Percentiles rank a stretch among this genome's conserved stretches.
phyloP scores from a whole-genome alignment of 2,888 invertebrate species.

The Chrysolina americana region DNA sequence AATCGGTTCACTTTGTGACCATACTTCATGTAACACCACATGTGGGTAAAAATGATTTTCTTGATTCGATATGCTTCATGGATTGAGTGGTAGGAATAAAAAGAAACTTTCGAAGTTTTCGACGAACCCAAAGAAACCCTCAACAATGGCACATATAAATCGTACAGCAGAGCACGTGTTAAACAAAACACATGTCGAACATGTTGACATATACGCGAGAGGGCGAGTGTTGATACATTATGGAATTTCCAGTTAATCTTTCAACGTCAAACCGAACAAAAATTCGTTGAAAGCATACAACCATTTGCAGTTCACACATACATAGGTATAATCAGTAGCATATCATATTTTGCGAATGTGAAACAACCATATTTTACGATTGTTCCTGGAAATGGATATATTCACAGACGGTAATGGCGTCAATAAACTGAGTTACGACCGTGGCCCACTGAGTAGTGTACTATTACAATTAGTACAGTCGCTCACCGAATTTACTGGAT shows the following conservation, averaged over 20 bases:
- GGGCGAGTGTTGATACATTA: background rate
- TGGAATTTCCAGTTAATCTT: slow-evolving; percentile 13
- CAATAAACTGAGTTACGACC: slow-evolving; percentile 60
- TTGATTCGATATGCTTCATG: too few relatives aligned
- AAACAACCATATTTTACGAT: slow-evolving; percentile 41
- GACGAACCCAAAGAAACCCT: background rate
- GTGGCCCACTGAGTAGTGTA: slow-evolving; percentile 59
- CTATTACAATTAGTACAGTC: slow-evolving; percentile 10
- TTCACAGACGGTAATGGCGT: slow-evolving; percentile 44
- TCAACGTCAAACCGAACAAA: slow-evolving; percentile 12
- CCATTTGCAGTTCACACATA: slow-evolving; percentile 13
- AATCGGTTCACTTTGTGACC: too few relatives aligned
- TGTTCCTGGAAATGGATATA: slow-evolving; percentile 38
- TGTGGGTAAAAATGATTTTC: too few relatives aligned
- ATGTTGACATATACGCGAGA: slow-evolving; percentile 2
- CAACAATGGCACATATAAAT: background rate
- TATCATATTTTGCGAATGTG: slow-evolving; percentile 33
- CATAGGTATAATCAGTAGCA: slow-evolving; percentile 23
- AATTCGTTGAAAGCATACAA: slow-evolving; percentile 17
- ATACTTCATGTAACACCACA: too few relatives aligned
- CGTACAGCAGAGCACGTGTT: background rate
- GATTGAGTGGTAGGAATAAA: background rate
- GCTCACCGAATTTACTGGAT: background rate
- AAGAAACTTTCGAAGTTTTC: background rate
- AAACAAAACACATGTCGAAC: slow-evolving; percentile 21